Evolutionary conservation across 2,797 vertebrate species (phyloP).

Genomic region (Buphagus erythrorhynchus): DNA sequence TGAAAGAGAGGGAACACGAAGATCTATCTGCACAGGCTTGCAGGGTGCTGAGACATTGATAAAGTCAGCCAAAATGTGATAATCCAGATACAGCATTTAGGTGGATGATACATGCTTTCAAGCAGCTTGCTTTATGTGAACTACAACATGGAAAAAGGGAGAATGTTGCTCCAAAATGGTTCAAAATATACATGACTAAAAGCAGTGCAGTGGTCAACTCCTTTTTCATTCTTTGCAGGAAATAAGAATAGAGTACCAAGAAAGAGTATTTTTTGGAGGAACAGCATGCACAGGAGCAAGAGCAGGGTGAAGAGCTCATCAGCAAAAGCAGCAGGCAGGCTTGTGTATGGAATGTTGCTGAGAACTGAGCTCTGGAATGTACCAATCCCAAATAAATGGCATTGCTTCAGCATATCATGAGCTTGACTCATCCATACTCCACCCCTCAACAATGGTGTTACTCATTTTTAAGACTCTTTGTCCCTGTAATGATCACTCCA

Average conservation of each 20-base stretch:
- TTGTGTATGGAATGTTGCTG: background rate
- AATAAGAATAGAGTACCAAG: background rate
- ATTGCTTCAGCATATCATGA: background rate
- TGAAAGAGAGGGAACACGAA: background rate
- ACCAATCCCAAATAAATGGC: background rate
- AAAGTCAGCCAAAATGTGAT: background rate
- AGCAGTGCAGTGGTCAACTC: background rate
- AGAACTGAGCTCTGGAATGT: background rate
- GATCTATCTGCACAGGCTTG: background rate
- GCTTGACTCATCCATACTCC: background rate
- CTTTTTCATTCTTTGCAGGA: background rate
- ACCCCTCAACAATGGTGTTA: fast-evolving
- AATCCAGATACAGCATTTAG: background rate
- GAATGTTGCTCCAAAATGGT: background rate
- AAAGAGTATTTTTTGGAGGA: background rate
- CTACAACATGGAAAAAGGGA: background rate
- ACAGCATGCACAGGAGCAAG: background rate
- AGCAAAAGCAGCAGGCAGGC: background rate
- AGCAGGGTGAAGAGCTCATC: background rate
- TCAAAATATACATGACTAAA: background rate
- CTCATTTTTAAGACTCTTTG: background rate
- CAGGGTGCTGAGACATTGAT: background rate
- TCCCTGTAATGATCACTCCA: background rate
- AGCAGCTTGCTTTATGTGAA: background rate
- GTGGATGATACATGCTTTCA: background rate